phyloP scores from a whole-genome alignment of 2,888 invertebrate species.

The Seira musarum region DNA sequence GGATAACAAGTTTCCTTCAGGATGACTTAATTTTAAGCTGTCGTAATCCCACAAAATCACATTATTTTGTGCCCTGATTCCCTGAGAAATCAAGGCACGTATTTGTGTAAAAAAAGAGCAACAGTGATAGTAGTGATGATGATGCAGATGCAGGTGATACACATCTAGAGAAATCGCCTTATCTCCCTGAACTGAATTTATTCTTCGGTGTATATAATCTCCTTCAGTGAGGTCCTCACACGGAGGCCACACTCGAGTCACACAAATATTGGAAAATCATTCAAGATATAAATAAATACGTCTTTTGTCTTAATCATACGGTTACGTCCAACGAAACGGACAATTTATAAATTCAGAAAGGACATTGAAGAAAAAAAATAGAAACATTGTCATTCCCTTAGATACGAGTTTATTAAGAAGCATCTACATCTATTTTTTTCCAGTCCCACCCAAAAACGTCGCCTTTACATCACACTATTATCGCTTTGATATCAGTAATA shows the following conservation, averaged over 20 bases:
- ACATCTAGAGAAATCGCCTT: slow-evolving; percentile 45
- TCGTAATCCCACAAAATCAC: not conserved
- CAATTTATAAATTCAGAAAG: not conserved
- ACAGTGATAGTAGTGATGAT: slow-evolving; percentile 4
- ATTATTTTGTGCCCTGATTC: not conserved
- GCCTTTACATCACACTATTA: slow-evolving; percentile 5
- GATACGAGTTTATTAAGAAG: not conserved
- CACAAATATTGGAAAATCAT: slow-evolving; percentile 30
- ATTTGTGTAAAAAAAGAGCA: not conserved
- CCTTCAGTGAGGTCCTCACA: slow-evolving; percentile 58
- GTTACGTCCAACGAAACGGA: not conserved
- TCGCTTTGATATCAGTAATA: slow-evolving; percentile 1
- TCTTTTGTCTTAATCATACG: slow-evolving; percentile 48
- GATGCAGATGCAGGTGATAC: slow-evolving; percentile 39
- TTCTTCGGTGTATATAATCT: slow-evolving; percentile 7
- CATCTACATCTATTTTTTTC: not conserved
- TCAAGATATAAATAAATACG: not conserved
- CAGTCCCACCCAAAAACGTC: not conserved
- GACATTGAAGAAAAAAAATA: slow-evolving; percentile 8
- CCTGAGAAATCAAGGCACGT: not conserved
- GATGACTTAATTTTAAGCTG: slow-evolving; percentile 13
- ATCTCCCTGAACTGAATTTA: slow-evolving; percentile 45
- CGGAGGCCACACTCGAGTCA: slow-evolving; percentile 46
- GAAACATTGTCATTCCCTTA: not conserved
- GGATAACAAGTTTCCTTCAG: not conserved